A percentile compares a stretch with the other conserved stretches of the same genome.
Conservation (phyloP, 1,140 invertebrate species). For the Telenomus remus region DNA sequence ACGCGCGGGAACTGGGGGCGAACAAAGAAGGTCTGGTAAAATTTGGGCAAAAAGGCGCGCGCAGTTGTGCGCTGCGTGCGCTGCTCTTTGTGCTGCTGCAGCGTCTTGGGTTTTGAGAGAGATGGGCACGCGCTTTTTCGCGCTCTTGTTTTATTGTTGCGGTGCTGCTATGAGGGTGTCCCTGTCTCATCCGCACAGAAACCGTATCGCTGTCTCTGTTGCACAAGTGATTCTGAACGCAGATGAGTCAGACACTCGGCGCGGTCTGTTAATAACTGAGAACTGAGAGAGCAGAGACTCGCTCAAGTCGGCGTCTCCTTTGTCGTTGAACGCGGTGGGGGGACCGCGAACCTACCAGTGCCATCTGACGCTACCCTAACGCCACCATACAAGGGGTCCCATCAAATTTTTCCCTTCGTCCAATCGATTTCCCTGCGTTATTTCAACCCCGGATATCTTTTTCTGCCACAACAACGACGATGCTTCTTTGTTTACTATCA, state of each 20-base stretch:
- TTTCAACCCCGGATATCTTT: no score
- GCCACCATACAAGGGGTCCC: constrained; percentile 18
- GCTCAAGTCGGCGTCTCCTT: constrained; percentile 45
- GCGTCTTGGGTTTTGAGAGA: no score
- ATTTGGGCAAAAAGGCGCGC: not conserved
- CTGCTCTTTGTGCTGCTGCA: not conserved
- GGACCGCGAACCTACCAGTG: constrained; percentile 29
- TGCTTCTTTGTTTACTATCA: no score
- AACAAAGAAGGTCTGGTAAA: not conserved
- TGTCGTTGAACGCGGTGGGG: constrained; percentile 31
- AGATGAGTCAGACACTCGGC: constrained; percentile 32
- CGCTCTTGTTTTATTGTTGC: not conserved
- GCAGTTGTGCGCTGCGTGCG: not conserved
- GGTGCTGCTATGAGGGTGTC: not conserved
- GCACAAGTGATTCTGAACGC: constrained; percentile 2
- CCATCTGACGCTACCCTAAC: constrained; percentile 31
- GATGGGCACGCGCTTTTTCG: not conserved
- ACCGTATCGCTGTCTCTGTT: not conserved
- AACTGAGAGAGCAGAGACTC: constrained; percentile 11
- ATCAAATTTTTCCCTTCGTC: not conserved
- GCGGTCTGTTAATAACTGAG: constrained; percentile 50
- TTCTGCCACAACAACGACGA: no score
- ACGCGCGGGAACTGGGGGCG: not conserved
- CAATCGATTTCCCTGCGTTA: no score
- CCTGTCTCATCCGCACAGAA: not conserved